Evolutionary conservation across 2,113 vertebrate genomes (phyloP), one percentile per base, ranked within the genome.

Genomic region (Archocentrus centrarchus): DNA sequence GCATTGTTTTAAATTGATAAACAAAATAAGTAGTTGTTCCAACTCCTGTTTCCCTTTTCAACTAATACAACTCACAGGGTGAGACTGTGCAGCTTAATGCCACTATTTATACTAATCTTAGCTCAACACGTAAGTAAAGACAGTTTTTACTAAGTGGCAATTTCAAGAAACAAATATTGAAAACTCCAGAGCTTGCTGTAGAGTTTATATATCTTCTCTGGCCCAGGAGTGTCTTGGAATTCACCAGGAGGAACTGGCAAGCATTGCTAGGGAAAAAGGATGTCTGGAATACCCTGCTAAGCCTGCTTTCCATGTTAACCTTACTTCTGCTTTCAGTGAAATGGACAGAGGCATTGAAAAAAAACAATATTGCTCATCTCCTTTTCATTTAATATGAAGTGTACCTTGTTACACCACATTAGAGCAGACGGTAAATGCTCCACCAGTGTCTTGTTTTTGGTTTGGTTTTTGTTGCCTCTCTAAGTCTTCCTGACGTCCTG

Each of bases 221-320:
- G 27, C 44, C 17, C 0, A 1, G 6, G 68, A 73, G 47, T 6
- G 2, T 50, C 27, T 55, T 32, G 32, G 27, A 53, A 20, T 55
- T 47, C 27, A 53, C 27, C 53, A 18, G 68, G 47, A 73, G 47
- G 27, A 73, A 55, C 27, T 73, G 20, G 68, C 20, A 35, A 0
- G 0, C 27, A 32, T 8, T 73, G 17, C 24, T 70, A 13, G 24
- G 24, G 6, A 50, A 50, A 30, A 27, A 35, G 0, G 22, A 20
- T 0, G 0, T 70, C 9, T 50, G 24, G 27, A 73, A 32, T 73
- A 32, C 24, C 44, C 6, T 1, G 3, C 44, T 73, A 32, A 13
- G 20, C 44, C 66, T 32, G 24, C 66, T 70, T 70, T 70, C 2
- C 9, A 30, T 8, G 18, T 50, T 32, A 9, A 53, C 66, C 44